phyloP scores from a whole-genome alignment of 2,797 vertebrate species.

The Sebastes reedi region DNA sequence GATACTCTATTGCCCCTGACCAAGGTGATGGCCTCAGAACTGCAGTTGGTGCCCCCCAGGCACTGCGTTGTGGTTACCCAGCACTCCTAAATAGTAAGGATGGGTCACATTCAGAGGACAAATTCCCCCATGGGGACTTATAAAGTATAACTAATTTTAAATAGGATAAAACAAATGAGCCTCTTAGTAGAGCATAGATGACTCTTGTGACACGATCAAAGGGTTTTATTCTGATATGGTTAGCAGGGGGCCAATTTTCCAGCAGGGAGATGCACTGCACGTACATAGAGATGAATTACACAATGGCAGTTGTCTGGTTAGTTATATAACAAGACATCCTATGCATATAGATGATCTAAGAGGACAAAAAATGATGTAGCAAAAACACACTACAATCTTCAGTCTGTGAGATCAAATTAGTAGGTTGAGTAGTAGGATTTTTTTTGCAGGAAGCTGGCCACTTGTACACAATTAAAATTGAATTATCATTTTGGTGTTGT shows the following conservation, averaged over 20 bases:
- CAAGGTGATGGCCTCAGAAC: background rate
- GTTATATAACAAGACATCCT: background rate
- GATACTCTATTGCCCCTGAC: constrained; percentile 3
- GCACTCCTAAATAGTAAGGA: constrained; percentile 14
- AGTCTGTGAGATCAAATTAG: constrained; percentile 7
- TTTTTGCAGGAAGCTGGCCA: background rate
- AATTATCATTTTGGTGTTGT: constrained; percentile 5
- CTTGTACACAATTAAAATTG: background rate
- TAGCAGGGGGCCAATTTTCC: constrained; percentile 26
- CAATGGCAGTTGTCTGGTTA: constrained; percentile 22
- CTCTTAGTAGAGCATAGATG: constrained; percentile 34
- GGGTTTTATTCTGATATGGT: constrained; percentile 33
- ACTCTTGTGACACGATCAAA: constrained; percentile 43
- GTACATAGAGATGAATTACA: constrained; percentile 32
- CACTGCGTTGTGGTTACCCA: background rate
- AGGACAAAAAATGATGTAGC: constrained; percentile 2
- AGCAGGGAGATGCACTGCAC: constrained; percentile 24
- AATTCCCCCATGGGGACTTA: constrained; percentile 10
- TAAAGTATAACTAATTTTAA: constrained; percentile 34
- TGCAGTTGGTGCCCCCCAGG: background rate
- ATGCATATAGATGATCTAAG: constrained; percentile 15
- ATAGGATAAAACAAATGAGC: constrained; percentile 47
- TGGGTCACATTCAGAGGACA: constrained; percentile 27
- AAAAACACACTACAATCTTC: background rate
- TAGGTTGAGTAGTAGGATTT: background rate